These are phyloP conservation scores for Rhysida immarginata DNA, from an alignment of 1,140 invertebrate species.

Conservation along the genomic window DNA sequence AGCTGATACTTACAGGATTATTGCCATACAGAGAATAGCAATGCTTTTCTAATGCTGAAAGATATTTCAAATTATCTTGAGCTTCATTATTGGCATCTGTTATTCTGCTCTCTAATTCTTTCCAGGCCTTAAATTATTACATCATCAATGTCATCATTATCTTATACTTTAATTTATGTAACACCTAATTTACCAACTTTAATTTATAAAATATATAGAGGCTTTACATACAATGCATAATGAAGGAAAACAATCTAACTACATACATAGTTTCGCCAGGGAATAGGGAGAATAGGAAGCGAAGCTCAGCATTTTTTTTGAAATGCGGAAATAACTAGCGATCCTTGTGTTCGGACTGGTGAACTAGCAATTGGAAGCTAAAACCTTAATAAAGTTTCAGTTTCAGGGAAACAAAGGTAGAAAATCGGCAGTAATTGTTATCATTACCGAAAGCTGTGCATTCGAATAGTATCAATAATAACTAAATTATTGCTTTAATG, in stretches of 20 bases:
- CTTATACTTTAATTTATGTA: not conserved
- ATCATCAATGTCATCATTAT: no score
- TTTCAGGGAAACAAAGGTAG: no score
- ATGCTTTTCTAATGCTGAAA: constrained; percentile 85
- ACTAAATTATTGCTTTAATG: no score
- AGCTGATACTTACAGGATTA: constrained; percentile 54
- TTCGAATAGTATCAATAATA: no score
- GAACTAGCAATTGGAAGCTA: no score
- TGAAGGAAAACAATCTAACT: not conserved
- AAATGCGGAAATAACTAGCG: no score
- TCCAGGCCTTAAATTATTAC: not conserved
- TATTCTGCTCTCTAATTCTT: not conserved
- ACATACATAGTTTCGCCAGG: not conserved
- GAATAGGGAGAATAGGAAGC: no score
- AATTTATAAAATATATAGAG: not conserved
- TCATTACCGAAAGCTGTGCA: no score
- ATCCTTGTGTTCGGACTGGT: no score
- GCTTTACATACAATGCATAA: not conserved
- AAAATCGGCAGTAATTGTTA: no score
- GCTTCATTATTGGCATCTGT: constrained; percentile 51
- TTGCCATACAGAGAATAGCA: constrained; percentile 84
- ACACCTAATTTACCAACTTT: not conserved
- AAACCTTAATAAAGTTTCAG: no score
- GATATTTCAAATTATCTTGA: constrained; percentile 87
- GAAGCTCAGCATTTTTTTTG: no score